phyloP scores from a whole-genome alignment of 2,113 vertebrate species.

The Arothron firmamentum region DNA sequence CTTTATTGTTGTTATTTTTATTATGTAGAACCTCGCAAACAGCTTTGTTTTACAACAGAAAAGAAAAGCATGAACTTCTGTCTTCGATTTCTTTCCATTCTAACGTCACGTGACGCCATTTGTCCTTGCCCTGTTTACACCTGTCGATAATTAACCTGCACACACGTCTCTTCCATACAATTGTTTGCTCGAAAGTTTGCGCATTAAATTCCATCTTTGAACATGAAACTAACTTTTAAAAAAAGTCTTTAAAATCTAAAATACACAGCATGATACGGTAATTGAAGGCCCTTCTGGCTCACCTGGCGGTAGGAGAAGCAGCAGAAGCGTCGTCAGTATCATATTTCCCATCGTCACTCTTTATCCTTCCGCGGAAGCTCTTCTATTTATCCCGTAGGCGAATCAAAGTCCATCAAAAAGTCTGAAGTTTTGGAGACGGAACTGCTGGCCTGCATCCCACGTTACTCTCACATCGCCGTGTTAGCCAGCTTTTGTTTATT shows the following conservation, averaged over 20 bases:
- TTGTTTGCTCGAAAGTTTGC: background rate
- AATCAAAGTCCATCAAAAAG: constrained; percentile 20
- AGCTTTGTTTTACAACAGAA: no score
- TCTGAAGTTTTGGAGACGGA: background rate
- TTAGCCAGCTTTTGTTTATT: background rate
- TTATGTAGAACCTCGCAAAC: no score
- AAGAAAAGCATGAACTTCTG: background rate
- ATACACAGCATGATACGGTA: background rate
- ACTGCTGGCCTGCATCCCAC: constrained; percentile 5
- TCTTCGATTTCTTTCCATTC: background rate
- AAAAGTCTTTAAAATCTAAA: background rate
- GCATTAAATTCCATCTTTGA: background rate
- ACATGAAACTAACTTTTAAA: no score
- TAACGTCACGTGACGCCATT: constrained; percentile 60
- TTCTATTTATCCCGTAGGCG: constrained; percentile 5
- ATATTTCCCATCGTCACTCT: constrained; percentile 39
- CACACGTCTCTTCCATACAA: background rate
- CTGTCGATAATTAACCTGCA: constrained; percentile 67
- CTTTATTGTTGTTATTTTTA: no score
- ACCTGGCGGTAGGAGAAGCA: constrained; percentile 68
- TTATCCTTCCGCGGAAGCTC: constrained; percentile 39
- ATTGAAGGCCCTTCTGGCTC: constrained; percentile 9
- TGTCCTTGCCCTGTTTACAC: constrained; percentile 54
- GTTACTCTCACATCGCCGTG: background rate
- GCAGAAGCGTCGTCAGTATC: constrained; percentile 55